Conservation (phyloP, 2,797 vertebrate species). For the Microcaecilia unicolor region DNA sequence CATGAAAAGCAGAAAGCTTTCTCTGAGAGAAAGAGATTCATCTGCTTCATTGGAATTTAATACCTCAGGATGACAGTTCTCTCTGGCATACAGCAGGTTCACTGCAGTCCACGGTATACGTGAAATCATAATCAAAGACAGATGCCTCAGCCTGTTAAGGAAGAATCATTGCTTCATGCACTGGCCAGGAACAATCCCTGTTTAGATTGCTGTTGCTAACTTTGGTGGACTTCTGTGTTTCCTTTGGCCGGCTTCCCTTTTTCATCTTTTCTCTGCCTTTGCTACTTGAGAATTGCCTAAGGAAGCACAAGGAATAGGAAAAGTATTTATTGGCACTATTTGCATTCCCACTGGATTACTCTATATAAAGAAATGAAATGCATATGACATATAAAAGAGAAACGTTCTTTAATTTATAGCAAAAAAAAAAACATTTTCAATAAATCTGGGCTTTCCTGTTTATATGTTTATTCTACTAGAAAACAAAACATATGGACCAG, state of each 20-base stretch:
- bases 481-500: conserved; percentile 25
- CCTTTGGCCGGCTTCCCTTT: conserved; percentile 29
- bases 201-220: too few relatives aligned
- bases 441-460: conserved; percentile 44
- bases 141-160: conserved; percentile 42
- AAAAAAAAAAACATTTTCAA: conserved; percentile 31
- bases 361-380: conserved; percentile 47
- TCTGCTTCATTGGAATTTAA: conserved; percentile 45
- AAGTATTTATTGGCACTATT: conserved; percentile 45
- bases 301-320: conserved; percentile 38
- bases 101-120: conserved; percentile 32
- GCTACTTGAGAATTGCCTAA: conserved; percentile 42
- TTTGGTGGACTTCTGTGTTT: conserved; percentile 32
- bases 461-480: conserved; percentile 33
- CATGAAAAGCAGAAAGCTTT: conserved; percentile 48
- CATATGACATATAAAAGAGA: conserved; percentile 47
- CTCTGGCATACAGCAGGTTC: conserved; percentile 33
- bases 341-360: conserved; percentile 35
- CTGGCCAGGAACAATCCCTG: conserved; percentile 30
- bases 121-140: conserved; percentile 58
- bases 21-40: conserved; percentile 41
- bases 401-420: conserved; percentile 39
- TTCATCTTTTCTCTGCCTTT: conserved; percentile 32
- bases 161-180: conserved; percentile 34
- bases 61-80: conserved; percentile 35